phyloP scores from a whole-genome alignment of 2,113 vertebrate genomes.

The Nibea albiflora region DNA sequence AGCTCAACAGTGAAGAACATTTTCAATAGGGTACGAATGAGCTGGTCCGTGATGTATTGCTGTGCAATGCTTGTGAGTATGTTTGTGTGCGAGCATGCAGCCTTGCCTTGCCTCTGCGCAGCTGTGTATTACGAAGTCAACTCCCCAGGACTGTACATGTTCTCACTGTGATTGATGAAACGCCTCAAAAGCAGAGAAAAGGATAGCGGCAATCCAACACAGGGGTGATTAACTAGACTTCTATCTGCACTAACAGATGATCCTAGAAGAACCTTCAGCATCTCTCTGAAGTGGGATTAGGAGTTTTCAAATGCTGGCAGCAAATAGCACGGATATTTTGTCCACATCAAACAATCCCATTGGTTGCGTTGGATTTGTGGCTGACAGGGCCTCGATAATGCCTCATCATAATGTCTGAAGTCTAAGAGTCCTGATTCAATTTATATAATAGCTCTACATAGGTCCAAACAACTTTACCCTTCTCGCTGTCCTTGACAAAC shows the following conservation, averaged over 20 bases:
- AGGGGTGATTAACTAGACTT: slow-evolving; percentile 67
- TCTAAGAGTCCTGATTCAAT: slow-evolving; percentile 39
- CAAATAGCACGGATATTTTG: slow-evolving; percentile 45
- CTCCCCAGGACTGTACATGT: slow-evolving; percentile 49
- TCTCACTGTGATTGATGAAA: slow-evolving; percentile 71
- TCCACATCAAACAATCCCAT: slow-evolving; percentile 59
- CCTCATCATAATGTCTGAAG: slow-evolving; percentile 47
- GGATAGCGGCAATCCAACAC: slow-evolving; percentile 38
- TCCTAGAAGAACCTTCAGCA: slow-evolving; percentile 63
- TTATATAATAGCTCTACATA: slow-evolving; percentile 53
- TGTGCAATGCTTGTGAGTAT: slow-evolving; percentile 8
- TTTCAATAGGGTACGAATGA: slow-evolving; percentile 60
- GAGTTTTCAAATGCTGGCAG: slow-evolving; percentile 58
- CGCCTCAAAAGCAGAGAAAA: slow-evolving; percentile 60
- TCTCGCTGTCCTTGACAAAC: slow-evolving; percentile 56
- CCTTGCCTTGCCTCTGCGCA: slow-evolving; percentile 17
- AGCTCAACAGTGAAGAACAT: slow-evolving; percentile 54
- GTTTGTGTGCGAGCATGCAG: not conserved
- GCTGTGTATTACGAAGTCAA: slow-evolving; percentile 43
- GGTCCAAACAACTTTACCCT: slow-evolving; percentile 38
- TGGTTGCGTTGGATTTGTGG: slow-evolving; percentile 37
- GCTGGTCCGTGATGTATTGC: slow-evolving; percentile 59
- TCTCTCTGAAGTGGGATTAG: slow-evolving; percentile 73
- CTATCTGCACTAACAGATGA: slow-evolving; percentile 66
- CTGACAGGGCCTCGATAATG: slow-evolving; percentile 43